A percentile compares a stretch with the other conserved stretches of the same genome.
Evolutionary conservation across 2,797 vertebrate species (phyloP).

Genomic region (Cynopterus sphinx): DNA sequence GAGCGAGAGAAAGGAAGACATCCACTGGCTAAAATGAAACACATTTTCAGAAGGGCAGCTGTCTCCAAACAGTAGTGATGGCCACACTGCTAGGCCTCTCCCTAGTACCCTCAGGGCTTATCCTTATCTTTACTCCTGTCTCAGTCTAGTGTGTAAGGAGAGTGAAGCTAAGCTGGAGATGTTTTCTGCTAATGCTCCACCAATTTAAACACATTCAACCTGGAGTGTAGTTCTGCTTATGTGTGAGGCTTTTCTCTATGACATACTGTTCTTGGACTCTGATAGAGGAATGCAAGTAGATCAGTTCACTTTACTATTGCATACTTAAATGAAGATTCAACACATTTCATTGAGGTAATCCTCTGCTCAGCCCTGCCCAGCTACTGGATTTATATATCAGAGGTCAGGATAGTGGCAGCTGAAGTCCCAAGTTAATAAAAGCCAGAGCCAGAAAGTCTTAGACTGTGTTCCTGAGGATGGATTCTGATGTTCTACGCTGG

Average conservation of each 20-base stretch:
- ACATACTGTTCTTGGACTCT: background rate
- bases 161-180: background rate
- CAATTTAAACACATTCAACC: background rate
- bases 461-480: background rate
- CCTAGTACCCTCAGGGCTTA: background rate
- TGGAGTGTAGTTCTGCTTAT: background rate
- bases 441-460: background rate
- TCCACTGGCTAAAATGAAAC: background rate
- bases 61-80: background rate
- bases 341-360: background rate
- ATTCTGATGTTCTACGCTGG: background rate
- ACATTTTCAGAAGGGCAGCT: background rate
- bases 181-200: background rate
- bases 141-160: background rate
- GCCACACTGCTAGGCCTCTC: background rate
- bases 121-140: background rate
- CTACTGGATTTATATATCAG: background rate
- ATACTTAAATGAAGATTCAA: background rate
- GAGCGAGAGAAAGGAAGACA: background rate
- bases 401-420: background rate
- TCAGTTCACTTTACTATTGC: background rate
- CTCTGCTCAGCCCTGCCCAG: background rate
- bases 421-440: conserved; percentile 15
- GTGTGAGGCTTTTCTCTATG: background rate
- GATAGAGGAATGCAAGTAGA: background rate